Base-by-base conservation (phyloP, 2,797 vertebrate genomes). In the Ataeniobius toweri region DNA sequence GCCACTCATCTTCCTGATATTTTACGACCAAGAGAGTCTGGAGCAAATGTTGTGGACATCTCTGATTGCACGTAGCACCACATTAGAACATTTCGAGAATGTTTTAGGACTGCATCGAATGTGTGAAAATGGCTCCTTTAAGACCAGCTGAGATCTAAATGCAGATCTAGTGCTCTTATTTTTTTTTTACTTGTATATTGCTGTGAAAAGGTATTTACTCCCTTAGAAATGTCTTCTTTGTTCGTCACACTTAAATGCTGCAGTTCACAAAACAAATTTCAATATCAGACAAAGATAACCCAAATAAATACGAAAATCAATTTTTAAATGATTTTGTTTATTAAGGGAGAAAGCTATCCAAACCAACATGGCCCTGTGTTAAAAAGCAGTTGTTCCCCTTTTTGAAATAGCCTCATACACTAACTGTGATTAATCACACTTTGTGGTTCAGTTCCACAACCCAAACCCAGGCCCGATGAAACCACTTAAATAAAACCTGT, bases 161-260 rank as follows among this genome's bases (percentile, higher is more conserved):
- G 24, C 83, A 68, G 75, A 85, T 89, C 91, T 92, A 88, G 90
- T 86, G 87, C 78, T 88, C 51, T 75, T 76, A 31, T 75, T 67
- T 77, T 79, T 79, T 56, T 48, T 76, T 74, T 77, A 80, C 74
- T 41, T 78, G 41, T 82, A 67, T 67, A 39, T 39, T 24, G 39
- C 65, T 24, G 65, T 68, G 65, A 68, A 68, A 68, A 41, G 10
- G 24, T 68, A 44, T 68, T 68, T 44, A 22, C 39, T 68, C 65
- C 65, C 22, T 41, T 68, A 39, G 61, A 65, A 39, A 65, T 65
- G 3, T 36, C 16, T 58, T 26, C 26, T 5, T 56, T 61, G 13
- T 41, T 67, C 24, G 10, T 44, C 65, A 44, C 36, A 67, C 12
- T 44, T 68, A 24, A 24, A n/a, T 44, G 3, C 0, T 22, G 14